Conservation (phyloP, 1,140 invertebrate species). For the Maconellicoccus hirsutus region DNA sequence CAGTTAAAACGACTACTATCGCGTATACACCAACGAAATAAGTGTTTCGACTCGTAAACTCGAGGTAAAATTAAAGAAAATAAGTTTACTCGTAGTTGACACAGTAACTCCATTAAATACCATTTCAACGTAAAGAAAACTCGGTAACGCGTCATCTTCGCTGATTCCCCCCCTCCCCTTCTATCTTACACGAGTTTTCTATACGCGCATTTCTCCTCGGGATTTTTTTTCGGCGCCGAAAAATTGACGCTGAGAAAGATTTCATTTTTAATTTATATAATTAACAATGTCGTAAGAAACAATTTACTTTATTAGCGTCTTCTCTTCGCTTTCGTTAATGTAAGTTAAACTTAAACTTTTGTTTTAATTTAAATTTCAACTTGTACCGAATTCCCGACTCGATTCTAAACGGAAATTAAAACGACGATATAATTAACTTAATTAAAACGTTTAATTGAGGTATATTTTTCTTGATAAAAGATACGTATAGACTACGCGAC, state of each 20-base stretch:
- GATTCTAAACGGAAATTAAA: not conserved
- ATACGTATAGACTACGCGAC: not conserved
- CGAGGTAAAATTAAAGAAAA: not conserved
- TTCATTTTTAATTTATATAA: not conserved
- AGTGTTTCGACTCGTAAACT: not conserved
- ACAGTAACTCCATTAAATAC: not conserved
- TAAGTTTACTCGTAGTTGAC: slow-evolving; percentile 3
- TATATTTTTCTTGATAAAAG: slow-evolving; percentile 2
- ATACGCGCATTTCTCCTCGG: no score
- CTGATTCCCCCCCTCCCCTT: no score
- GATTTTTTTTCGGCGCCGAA: not conserved
- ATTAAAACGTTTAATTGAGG: not conserved
- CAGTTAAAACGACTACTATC: not conserved
- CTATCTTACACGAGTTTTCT: no score
- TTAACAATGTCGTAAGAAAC: slow-evolving; percentile 9
- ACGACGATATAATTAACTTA: not conserved
- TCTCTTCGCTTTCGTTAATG: not conserved
- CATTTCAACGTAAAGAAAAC: not conserved
- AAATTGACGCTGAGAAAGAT: not conserved
- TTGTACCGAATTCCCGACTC: not conserved
- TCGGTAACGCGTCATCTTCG: no score
- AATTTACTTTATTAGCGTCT: slow-evolving; percentile 9
- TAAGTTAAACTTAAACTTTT: not conserved
- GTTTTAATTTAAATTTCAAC: slow-evolving; percentile 10
- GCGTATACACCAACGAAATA: not conserved